Base-by-base conservation (phyloP, 2,113 vertebrate species). In the Myxocyprinus asiaticus region DNA sequence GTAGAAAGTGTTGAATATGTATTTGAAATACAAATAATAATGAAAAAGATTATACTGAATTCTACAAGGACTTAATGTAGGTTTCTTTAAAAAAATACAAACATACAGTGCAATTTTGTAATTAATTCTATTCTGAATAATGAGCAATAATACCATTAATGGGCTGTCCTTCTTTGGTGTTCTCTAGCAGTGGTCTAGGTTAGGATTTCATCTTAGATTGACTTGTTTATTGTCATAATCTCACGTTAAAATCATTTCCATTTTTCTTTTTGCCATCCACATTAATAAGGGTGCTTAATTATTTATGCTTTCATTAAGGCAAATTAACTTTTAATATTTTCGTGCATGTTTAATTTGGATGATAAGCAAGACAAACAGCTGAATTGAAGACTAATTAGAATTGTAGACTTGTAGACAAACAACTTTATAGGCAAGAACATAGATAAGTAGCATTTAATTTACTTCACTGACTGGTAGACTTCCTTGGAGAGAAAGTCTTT, bases 1-100 rank as follows among this genome's bases (percentile, higher is more conserved):
- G 43, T 58, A 72, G n/a, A 88, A 89, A 93, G 80, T 88, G 11
- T 75, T 62, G 33, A 45, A 63, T 22, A 33, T 9, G 14, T 3
- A 15, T 73, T 61, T 12, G 4, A 59, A 7, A 7, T 58, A 15
- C 15, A 7, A 58, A 48, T 12, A 59, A 58, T 15, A 58, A 61
- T 59, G n/a, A 59, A 6, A 59, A 70, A 56, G 42, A 7, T 33
- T n/a, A 72, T 44, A 33, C 33, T 43, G 5, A 58, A 17, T 71
- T 58, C 42, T 58, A 4, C 55, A n/a, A n/a, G 55, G n/a, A 15
- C 55, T 7, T 15, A 59, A 72, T 45, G 43, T 17, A n/a, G 5
- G 51, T n/a, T 70, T 7, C 22, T 7, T 68, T 10, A 51, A 33
- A 47, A 33, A 33, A 33, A 33, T 3, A 33, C 22, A 33, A 33